Evolutionary conservation across 2,113 vertebrate genomes (phyloP).

Genomic region (Zingel zingel): DNA sequence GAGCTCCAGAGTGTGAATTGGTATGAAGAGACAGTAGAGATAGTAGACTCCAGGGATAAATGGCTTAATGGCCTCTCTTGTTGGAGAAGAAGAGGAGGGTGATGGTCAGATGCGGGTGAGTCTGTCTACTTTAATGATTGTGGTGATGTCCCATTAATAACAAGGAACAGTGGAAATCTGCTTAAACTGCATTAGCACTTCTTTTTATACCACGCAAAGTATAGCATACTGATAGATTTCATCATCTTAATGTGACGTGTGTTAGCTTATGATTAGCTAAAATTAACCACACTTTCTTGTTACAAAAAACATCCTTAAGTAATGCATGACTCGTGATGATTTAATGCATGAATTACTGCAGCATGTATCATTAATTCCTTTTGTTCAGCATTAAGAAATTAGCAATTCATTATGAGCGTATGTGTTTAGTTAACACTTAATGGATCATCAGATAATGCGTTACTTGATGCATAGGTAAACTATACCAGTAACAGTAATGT

Average conservation of each 20-base stretch:
- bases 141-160: background rate
- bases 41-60: background rate
- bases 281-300: background rate
- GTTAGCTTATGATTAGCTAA: background rate
- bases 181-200: background rate
- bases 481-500: background rate
- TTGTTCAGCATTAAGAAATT: background rate
- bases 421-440: background rate
- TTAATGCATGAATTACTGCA: background rate
- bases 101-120: constrained; percentile 72
- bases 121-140: constrained; percentile 17
- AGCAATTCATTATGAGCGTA: too few relatives aligned
- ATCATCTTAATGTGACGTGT: constrained; percentile 9
- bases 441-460: background rate
- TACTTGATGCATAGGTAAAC: background rate
- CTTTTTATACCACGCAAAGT: background rate
- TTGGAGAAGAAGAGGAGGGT: constrained; percentile 63
- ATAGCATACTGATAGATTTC: background rate
- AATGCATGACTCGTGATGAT: background rate
- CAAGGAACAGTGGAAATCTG: background rate
- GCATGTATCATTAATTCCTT: background rate
- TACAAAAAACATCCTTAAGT: background rate
- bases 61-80: constrained; percentile 62
- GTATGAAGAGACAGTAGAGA: background rate
- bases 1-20: background rate